Evolutionary conservation across 2,888 invertebrate genomes (phyloP), one percentile per base, ranked within the genome.

Genomic region (Chymomyza procnemis): DNA sequence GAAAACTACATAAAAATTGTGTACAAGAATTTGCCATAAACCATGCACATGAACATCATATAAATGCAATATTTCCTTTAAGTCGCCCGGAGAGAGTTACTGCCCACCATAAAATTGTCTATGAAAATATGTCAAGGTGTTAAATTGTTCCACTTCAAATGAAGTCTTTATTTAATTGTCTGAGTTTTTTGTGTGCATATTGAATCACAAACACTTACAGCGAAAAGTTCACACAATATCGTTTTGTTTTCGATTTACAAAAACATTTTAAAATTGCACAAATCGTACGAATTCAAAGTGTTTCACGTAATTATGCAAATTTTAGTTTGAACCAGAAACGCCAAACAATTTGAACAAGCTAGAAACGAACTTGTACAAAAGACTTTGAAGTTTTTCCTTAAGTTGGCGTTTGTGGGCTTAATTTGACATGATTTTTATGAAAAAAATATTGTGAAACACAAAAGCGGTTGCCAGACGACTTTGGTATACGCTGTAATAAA

Each of bases 231-330:
- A 50, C 50, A 50, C 50, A 50, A n/a, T 50, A 2, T 50, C 18
- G 16, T 50, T 16, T 50, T 14, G 56, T 41, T 34, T 18, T 14
- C 69, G 74, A 48, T 18, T 52, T 57, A 34, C 60, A 61, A 66
- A 77, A 72, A 73, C 26, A 6, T 26, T 26, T 26, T 26, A 61
- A 19, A 50, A 6, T 18, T 18, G 9, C 16, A 6, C 6, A 50
- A 50, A 19, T n/a, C 22, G 21, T 21, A 6, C 14, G 54, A 50
- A 65, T 70, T 71, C 71, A 68, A 71, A 73, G 76, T 67, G 67
- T 62, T 76, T 79, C 79, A 73, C 77, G 73, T 75, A 84, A 85
- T 80, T 82, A 81, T 81, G 85, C 69, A 85, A 78, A 81, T 85
- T 30, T 65, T 21, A 59, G 64, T 60, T n/a, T 48, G 52, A 26